These are phyloP conservation scores for Girardinus metallicus DNA, from an alignment of 2,797 vertebrate species.

Conservation along the genomic window DNA sequence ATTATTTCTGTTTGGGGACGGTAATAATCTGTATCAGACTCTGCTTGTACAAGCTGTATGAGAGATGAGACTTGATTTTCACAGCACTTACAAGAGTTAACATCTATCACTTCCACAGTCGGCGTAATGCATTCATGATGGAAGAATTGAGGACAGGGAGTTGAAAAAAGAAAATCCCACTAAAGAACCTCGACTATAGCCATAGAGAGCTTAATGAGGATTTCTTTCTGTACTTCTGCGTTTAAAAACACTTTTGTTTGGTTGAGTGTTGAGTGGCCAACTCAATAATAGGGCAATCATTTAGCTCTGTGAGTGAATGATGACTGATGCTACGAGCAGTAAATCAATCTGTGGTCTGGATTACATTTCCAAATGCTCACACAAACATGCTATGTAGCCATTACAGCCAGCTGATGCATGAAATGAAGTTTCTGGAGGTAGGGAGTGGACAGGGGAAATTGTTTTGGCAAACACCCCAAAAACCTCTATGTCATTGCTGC, in stretches of 20 bases:
- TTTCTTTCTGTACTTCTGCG: background rate
- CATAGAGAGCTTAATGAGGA: background rate
- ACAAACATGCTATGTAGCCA: slow-evolving; percentile 28
- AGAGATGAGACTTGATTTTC: slow-evolving; percentile 8
- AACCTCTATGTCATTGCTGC: slow-evolving; percentile 2
- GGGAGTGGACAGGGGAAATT: slow-evolving; percentile 15
- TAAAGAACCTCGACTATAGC: background rate
- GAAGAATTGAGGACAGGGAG: background rate
- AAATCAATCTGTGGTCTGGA: slow-evolving; percentile 24
- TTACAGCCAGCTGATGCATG: slow-evolving; percentile 60
- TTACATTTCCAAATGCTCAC: slow-evolving; percentile 31
- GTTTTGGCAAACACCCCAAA: slow-evolving; percentile 27
- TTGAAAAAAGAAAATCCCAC: background rate
- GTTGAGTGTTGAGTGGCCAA: background rate
- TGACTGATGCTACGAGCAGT: slow-evolving; percentile 34
- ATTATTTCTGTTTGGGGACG: background rate
- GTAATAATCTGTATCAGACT: background rate
- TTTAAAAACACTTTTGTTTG: slow-evolving; percentile 4
- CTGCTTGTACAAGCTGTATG: background rate
- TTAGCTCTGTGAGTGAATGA: slow-evolving; percentile 30
- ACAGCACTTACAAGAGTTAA: slow-evolving; percentile 3
- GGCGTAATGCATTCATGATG: background rate
- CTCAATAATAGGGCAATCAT: slow-evolving; percentile 22
- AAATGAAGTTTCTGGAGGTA: slow-evolving; percentile 58
- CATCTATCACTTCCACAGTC: slow-evolving; percentile 7